phyloP scores from a whole-genome alignment of 2,888 invertebrate species.

The Melipona beecheii region DNA sequence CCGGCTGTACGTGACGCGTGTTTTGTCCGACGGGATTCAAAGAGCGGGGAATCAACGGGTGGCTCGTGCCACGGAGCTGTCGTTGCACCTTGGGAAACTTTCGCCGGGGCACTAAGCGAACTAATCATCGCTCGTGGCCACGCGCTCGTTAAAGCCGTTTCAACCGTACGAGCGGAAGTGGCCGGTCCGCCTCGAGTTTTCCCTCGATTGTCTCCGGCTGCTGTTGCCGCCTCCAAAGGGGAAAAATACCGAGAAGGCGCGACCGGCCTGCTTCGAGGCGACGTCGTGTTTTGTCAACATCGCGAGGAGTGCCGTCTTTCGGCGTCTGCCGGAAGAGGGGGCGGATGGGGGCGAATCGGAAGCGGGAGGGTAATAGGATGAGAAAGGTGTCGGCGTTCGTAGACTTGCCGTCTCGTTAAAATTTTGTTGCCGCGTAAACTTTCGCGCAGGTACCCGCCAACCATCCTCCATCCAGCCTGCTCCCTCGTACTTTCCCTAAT shows the following conservation, averaged over 20 bases:
- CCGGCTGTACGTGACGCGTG: neutral
- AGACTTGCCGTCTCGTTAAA: slow-evolving; percentile 59
- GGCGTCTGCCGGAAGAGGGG: neutral
- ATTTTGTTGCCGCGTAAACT: slow-evolving; percentile 57
- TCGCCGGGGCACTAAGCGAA: slow-evolving; percentile 1
- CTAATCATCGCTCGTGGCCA: slow-evolving; percentile 22
- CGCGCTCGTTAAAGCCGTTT: slow-evolving; percentile 30
- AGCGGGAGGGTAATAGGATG: slow-evolving; percentile 47
- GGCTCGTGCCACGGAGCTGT: neutral
- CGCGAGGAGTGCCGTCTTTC: slow-evolving; percentile 16
- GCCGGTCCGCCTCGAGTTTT: slow-evolving; percentile 2
- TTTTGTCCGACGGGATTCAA: neutral
- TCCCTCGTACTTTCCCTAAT: slow-evolving; percentile 39
- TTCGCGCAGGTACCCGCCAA: slow-evolving; percentile 20
- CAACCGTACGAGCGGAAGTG: slow-evolving; percentile 3
- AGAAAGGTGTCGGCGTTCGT: slow-evolving; percentile 49
- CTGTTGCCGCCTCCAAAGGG: no score
- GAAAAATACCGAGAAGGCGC: slow-evolving; percentile 9
- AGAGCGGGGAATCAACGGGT: neutral
- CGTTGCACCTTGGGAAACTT: slow-evolving; percentile 9
- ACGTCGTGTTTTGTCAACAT: slow-evolving; percentile 59
- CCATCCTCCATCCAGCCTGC: neutral
- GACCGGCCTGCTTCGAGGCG: slow-evolving; percentile 6
- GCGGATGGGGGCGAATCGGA: slow-evolving; percentile 2
- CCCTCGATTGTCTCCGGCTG: slow-evolving; percentile 23